Percentiles rank a stretch among this genome's conserved stretches.
Conservation (phyloP, 1,140 invertebrate species). For the Drosophila novamexicana region DNA sequence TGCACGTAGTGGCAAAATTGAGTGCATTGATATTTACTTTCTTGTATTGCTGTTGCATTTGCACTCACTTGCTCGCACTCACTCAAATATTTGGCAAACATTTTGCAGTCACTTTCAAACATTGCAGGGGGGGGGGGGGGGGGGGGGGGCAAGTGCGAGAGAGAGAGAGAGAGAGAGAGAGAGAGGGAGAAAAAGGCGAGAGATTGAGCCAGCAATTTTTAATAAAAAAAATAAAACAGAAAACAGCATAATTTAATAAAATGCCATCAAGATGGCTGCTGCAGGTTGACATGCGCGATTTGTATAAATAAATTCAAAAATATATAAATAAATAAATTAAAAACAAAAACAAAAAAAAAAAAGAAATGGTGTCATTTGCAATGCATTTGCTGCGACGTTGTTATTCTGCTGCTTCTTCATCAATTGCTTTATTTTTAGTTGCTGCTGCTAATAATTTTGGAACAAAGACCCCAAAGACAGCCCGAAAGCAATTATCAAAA, state of each 20-base stretch:
- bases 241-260: slow-evolving; percentile 1
- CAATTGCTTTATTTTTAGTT: slow-evolving; percentile 37
- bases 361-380: slow-evolving; percentile 44
- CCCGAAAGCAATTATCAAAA: slow-evolving; percentile 67
- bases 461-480: slow-evolving; percentile 57
- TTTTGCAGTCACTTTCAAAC: slow-evolving; percentile 29
- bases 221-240: slow-evolving; percentile 10
- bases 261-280: slow-evolving; percentile 39
- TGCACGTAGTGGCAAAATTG: slow-evolving; percentile 1
- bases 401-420: slow-evolving; percentile 36
- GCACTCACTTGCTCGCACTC: slow-evolving; percentile 7
- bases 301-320: slow-evolving; percentile 35
- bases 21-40: background rate
- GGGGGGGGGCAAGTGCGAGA: background rate
- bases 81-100: slow-evolving; percentile 49
- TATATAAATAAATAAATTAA: background rate
- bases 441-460: slow-evolving; percentile 41
- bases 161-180: background rate
- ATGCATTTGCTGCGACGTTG: slow-evolving; percentile 36
- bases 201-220: background rate
- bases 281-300: slow-evolving; percentile 32
- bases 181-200: background rate
- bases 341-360: background rate
- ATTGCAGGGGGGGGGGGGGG: background rate
- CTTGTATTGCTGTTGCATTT: background rate